Percentiles rank a stretch among this genome's conserved stretches.
Evolutionary conservation across 2,113 vertebrate species (phyloP).

Genomic region (Syngnathus typhle): DNA sequence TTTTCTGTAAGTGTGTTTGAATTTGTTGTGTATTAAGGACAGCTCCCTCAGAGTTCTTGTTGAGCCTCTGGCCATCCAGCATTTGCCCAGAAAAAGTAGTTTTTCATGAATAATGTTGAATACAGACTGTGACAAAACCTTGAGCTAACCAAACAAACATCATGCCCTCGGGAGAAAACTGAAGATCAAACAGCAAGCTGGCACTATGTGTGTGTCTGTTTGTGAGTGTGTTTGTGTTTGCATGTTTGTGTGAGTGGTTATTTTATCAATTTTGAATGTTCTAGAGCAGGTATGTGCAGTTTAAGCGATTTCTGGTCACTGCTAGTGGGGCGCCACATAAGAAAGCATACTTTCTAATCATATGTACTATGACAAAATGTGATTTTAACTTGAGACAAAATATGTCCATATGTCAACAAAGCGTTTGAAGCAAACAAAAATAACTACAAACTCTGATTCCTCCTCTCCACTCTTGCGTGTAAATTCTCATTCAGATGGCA

Average conservation of each 20-base stretch:
- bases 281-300: background rate
- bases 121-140: conserved; percentile 57
- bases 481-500: too few relatives aligned
- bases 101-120: conserved; percentile 52
- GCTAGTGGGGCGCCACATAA: too few relatives aligned
- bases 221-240: conserved; percentile 7
- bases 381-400: too few relatives aligned
- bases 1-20: conserved; percentile 1
- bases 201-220: conserved; percentile 18
- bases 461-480: too few relatives aligned
- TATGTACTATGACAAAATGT: too few relatives aligned
- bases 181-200: conserved; percentile 42
- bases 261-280: background rate
- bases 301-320: too few relatives aligned
- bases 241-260: conserved; percentile 7
- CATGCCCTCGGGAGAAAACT: conserved; percentile 38
- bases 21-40: background rate
- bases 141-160: conserved; percentile 53
- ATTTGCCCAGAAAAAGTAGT: conserved; percentile 33
- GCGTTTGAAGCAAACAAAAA: too few relatives aligned
- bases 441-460: too few relatives aligned
- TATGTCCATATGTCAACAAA: too few relatives aligned
- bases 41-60: conserved; percentile 18
- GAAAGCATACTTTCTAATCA: too few relatives aligned
- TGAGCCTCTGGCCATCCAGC: conserved; percentile 23